phyloP scores from a whole-genome alignment of 1,140 invertebrate species.

The Gryon sp. region DNA sequence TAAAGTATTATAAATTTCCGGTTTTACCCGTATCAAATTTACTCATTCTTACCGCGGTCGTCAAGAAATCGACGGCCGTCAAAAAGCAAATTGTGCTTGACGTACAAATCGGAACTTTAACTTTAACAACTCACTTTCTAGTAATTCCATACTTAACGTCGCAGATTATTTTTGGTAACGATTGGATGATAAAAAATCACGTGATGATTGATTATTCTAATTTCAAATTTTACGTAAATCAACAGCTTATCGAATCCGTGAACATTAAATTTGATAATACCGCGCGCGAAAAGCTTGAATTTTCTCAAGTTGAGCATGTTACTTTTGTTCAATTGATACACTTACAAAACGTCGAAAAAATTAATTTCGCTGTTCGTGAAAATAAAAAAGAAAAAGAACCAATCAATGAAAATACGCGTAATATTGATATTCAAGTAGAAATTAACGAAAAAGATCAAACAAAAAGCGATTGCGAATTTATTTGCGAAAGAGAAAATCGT shows the following conservation, averaged over 20 bases:
- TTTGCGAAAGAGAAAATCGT: too few relatives aligned
- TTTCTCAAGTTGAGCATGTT: not conserved
- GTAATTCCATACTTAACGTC: not conserved
- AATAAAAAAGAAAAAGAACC: too few relatives aligned
- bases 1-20: not conserved
- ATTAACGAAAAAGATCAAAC: too few relatives aligned
- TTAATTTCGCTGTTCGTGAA: too few relatives aligned
- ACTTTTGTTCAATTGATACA: not conserved
- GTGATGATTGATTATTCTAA: not conserved
- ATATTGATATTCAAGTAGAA: too few relatives aligned
- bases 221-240: not conserved
- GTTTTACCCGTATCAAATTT: conserved; percentile 14
- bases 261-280: conserved; percentile 3
- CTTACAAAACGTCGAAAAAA: too few relatives aligned
- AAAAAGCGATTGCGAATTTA: too few relatives aligned
- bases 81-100: conserved; percentile 9
- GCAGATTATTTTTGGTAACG: conserved; percentile 9
- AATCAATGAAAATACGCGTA: too few relatives aligned
- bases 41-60: conserved; percentile 4
- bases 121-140: not conserved
- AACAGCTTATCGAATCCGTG: not conserved
- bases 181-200: conserved; percentile 8
- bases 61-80: conserved; percentile 5
- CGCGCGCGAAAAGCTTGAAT: not conserved
- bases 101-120: not conserved